Conservation (phyloP, 2,797 vertebrate species). For the Melopsittacus undulatus region DNA sequence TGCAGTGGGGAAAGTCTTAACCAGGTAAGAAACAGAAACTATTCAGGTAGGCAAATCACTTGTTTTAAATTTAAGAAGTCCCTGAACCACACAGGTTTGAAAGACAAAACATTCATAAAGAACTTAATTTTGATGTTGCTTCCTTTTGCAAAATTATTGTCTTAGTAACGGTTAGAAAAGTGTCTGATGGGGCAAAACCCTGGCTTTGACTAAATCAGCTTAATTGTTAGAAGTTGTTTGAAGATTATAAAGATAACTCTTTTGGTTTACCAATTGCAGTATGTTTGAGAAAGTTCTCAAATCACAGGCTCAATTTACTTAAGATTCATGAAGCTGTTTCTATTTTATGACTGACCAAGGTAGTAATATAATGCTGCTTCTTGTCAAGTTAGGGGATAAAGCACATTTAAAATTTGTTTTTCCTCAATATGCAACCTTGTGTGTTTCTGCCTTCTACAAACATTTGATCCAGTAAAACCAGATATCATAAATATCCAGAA, state of each 20-base stretch:
- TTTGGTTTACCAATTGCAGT: background rate
- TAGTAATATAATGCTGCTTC: background rate
- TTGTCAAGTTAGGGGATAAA: background rate
- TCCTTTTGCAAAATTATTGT: constrained; percentile 12
- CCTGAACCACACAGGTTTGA: background rate
- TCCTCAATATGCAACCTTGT: background rate
- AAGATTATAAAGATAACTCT: constrained; percentile 35
- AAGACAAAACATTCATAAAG: constrained; percentile 45
- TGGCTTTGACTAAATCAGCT: constrained; percentile 7
- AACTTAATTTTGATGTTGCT: background rate
- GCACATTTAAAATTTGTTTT: background rate
- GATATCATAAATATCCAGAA: background rate
- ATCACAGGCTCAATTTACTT: background rate
- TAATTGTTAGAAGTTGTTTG: constrained; percentile 29
- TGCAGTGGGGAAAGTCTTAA: constrained; percentile 11
- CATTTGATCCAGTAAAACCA: background rate
- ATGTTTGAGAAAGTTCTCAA: constrained; percentile 41
- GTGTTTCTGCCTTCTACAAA: background rate
- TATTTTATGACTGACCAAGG: background rate
- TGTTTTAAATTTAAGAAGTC: background rate
- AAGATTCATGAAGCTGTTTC: background rate
- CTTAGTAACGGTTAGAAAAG: background rate
- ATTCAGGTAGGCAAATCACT: constrained; percentile 21
- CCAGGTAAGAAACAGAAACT: background rate
- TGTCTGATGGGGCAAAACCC: constrained; percentile 15